Base-by-base conservation (phyloP, 2,797 vertebrate species). In the Furcifer pardalis region DNA sequence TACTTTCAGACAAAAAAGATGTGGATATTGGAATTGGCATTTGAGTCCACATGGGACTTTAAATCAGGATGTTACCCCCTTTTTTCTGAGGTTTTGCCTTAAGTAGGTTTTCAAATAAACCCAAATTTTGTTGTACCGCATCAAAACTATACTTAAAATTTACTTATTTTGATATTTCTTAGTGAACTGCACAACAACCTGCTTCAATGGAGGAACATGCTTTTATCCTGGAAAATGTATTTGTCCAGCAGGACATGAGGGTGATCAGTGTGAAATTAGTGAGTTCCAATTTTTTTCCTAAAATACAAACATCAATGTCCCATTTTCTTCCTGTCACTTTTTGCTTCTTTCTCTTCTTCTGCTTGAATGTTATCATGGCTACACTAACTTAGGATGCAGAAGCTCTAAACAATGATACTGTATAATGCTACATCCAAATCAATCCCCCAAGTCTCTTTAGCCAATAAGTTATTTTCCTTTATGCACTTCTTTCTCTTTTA, bases 151-250 rank as follows among this genome's bases (percentile, higher is more conserved):
- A 37, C 27, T 13, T 37, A 37, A 40, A n/a, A 37, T 44, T 15
- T 46, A 30, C 17, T 35, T 60, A 84, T 17, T 86, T 80, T 77
- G 40, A 81, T 69, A 10, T 83, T 87, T 88, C 88, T 90, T 92
- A 98, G 97, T 95, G 73, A 98, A 98, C 92, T 98, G 97, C 90
- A 97, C 96, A 74, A 95, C 95, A 79, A 96, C 94, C 73, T 98
- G 97, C 92, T 95, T 97, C 91, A 98, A 97, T 1, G 97, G 97
- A 91, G 97, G 97, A 77, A 98, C 97, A 0, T 98, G 97, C 79
- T 97, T 97, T 94, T 97, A 97, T 89, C 96, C 97, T 12, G 97
- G 96, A 86, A 98, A 98, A 94, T 98, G 97, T 89, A 94, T 98
- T 90, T 98, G 97, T 84, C 94, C 97, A 66, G 94, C 96, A 0